Evolutionary conservation across 2,888 invertebrate genomes (phyloP).

Genomic region (Tridacna gigas): DNA sequence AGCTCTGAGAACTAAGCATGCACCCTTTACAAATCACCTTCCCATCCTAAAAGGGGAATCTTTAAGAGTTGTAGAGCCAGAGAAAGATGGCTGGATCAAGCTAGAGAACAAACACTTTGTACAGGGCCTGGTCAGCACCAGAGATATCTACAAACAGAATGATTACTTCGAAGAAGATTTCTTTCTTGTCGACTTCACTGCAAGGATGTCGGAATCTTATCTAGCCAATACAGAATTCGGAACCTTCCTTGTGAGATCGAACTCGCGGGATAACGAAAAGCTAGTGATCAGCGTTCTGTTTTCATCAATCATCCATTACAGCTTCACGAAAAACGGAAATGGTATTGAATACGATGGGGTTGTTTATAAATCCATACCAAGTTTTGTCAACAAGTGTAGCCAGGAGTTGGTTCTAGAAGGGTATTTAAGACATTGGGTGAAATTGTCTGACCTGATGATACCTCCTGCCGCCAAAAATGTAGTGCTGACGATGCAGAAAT

Average conservation of each 20-base stretch:
- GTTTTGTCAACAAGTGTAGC: slow-evolving; percentile 56
- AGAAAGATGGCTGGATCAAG: slow-evolving; percentile 24
- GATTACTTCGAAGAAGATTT: slow-evolving; percentile 53
- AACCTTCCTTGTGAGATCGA: slow-evolving; percentile 52
- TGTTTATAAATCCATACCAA: slow-evolving; percentile 49
- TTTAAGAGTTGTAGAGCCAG: slow-evolving; percentile 27
- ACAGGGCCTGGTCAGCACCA: slow-evolving; percentile 38
- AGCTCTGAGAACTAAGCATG: slow-evolving; percentile 46
- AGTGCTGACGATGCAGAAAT: slow-evolving; percentile 34
- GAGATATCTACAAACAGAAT: slow-evolving; percentile 39
- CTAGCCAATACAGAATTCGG: slow-evolving; percentile 37
- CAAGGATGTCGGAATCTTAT: slow-evolving; percentile 51
- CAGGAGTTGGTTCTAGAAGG: slow-evolving; percentile 47
- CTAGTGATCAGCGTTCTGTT: slow-evolving; percentile 61
- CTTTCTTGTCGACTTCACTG: slow-evolving; percentile 53
- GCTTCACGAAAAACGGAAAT: slow-evolving; percentile 42
- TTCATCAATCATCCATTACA: slow-evolving; percentile 50
- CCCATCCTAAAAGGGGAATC: slow-evolving; percentile 59
- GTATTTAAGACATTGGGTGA: slow-evolving; percentile 50
- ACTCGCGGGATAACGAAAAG: slow-evolving; percentile 42
- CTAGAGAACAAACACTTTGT: slow-evolving; percentile 49
- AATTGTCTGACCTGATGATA: slow-evolving; percentile 46
- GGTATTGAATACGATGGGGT: slow-evolving; percentile 51
- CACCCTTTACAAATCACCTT: slow-evolving; percentile 37
- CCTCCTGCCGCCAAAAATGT: slow-evolving; percentile 28